Conservation (phyloP, 2,888 invertebrate genomes). For the Drosophila basisetae region DNA sequence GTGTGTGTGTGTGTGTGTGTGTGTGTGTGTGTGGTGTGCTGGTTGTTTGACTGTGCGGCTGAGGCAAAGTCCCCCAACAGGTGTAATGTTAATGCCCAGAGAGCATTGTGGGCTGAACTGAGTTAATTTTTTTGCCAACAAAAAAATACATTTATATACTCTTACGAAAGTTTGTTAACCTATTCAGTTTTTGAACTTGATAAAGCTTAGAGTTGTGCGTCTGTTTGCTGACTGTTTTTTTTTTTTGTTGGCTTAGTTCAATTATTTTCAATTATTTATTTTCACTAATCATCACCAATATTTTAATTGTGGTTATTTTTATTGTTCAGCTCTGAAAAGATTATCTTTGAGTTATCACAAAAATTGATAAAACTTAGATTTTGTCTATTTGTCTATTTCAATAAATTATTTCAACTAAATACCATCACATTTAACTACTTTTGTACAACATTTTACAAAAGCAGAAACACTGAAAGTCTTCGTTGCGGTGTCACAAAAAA, state of each 20-base stretch:
- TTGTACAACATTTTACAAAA: not conserved
- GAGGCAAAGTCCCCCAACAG: constrained; percentile 37
- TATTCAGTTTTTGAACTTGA: not conserved
- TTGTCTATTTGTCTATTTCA: not conserved
- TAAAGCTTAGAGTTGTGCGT: not conserved
- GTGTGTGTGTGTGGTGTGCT: not conserved
- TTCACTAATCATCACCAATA: not conserved
- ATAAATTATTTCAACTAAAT: not conserved
- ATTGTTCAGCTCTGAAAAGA: not conserved
- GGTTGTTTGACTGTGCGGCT: constrained; percentile 15
- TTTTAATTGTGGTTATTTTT: not conserved
- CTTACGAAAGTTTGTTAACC: not conserved
- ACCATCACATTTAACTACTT: not conserved
- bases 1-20: not conserved
- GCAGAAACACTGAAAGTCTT: not conserved
- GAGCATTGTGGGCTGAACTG: not conserved
- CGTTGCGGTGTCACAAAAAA: not conserved
- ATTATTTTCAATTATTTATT: not conserved
- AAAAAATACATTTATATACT: not conserved
- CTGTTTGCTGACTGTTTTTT: not conserved
- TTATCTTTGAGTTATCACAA: not conserved
- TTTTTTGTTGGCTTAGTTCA: not conserved
- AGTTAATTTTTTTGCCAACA: not conserved
- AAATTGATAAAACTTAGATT: not conserved
- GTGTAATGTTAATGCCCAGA: not conserved